Conservation (phyloP, 1,140 invertebrate genomes). For the Drosophila mauritiana region DNA sequence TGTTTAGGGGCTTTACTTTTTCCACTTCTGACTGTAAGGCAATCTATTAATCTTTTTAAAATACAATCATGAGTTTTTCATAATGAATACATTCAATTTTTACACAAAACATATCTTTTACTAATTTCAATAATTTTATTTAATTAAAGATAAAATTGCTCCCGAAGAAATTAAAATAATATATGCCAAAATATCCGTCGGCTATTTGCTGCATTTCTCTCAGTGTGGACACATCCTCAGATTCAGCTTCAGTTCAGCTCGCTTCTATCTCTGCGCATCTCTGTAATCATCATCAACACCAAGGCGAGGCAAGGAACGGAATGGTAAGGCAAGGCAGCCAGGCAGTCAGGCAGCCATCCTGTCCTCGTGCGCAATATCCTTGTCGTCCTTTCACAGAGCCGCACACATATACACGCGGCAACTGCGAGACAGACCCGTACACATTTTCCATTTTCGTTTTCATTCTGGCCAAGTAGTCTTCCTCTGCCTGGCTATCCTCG, state of each 20-base stretch:
- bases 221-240: conserved; percentile 31
- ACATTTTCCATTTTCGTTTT: conserved; percentile 82
- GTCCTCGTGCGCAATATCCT: conserved; percentile 81
- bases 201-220: background rate
- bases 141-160: background rate
- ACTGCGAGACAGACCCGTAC: conserved; percentile 37
- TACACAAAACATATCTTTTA: too few species aligned
- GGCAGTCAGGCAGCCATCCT: conserved; percentile 73
- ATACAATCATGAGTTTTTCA: too few species aligned
- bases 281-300: conserved; percentile 82
- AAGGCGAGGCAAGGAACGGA: conserved; percentile 61
- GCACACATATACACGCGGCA: conserved; percentile 12
- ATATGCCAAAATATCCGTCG: too few species aligned
- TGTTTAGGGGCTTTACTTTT: too few species aligned
- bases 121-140: background rate
- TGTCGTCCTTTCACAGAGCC: conserved; percentile 67
- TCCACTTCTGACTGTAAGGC: too few species aligned
- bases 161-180: background rate
- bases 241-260: conserved; percentile 54
- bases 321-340: conserved; percentile 32
- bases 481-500: conserved; percentile 37
- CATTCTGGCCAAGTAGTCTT: conserved; percentile 71
- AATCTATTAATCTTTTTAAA: too few species aligned
- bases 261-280: conserved; percentile 77
- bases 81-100: too few species aligned